Conservation (phyloP, 2,113 vertebrate species). For the Scomber scombrus region DNA sequence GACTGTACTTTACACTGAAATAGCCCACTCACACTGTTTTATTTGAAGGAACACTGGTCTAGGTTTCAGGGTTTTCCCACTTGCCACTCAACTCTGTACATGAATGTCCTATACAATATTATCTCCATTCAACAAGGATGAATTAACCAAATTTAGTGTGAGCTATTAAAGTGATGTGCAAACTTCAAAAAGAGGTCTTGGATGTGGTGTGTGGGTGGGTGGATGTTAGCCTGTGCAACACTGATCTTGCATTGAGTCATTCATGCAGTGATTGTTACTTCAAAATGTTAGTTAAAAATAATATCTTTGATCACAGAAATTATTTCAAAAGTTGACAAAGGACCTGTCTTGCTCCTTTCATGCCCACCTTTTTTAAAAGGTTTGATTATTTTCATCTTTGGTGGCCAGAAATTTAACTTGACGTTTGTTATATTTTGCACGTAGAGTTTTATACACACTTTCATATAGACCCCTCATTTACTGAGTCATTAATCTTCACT, state of each 20-base stretch:
- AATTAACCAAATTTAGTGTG: background rate
- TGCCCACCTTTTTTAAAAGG: background rate
- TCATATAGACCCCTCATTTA: conserved; percentile 54
- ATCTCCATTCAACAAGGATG: background rate
- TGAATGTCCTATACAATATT: background rate
- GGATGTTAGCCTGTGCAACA: background rate
- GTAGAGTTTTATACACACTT: conserved; percentile 16
- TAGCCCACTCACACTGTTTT: background rate
- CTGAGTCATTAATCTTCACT: conserved; percentile 63
- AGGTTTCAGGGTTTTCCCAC: background rate
- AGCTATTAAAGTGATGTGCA: background rate
- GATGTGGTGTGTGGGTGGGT: background rate
- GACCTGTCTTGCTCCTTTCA: too few species aligned
- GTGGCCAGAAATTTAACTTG: background rate
- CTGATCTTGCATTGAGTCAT: background rate
- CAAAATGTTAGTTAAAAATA: background rate
- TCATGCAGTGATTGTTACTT: background rate
- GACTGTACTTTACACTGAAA: background rate
- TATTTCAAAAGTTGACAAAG: background rate
- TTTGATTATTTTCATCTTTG: background rate
- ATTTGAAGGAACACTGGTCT: background rate
- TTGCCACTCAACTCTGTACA: background rate
- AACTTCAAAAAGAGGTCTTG: too few species aligned
- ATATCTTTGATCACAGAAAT: conserved; percentile 9
- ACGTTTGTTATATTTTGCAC: conserved; percentile 25